Base-by-base conservation (phyloP, 2,888 invertebrate genomes). In the Epinotia ramella region DNA sequence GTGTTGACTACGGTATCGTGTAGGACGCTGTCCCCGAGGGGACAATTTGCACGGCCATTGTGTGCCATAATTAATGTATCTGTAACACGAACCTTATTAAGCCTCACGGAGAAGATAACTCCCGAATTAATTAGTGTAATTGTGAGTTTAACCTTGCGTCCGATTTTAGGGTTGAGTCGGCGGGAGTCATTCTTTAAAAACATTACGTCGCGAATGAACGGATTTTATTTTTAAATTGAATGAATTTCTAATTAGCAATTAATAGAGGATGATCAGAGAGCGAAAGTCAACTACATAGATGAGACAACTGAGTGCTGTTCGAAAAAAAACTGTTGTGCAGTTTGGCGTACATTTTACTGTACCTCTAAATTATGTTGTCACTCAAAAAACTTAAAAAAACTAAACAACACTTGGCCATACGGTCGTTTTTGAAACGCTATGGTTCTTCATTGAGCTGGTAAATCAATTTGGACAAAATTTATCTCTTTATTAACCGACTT, bases 1-100 rank as follows among this genome's bases (percentile, higher is more conserved):
- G 46, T 76, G 57, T 71, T 62, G 72, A 63, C 56, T 66, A 60
- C 44, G 24, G 71, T 74, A 77, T 76, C 67, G 53, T 65, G 68
- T 64, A 73, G 71, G 57, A 67, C 77, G 59, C 74, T 40, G 78
- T 77, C 71, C 83, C 79, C 83, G 33, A 44, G 82, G 81, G 85
- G 80, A 82, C 84, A 88, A 88, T 88, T 88, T 88, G 83, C 84
- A 83, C 82, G 85, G 84, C 86, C 87, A 88, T 87, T 86, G 84
- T 80, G 82, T 46, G 78, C 77, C 75, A 84, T 88, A 87, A 89
- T 88, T 87, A 88, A 89, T 89, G 88, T 87, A 86, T 85, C 80
- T 85, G 86, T 84, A 85, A 88, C 87, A 85, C 81, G 86, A 88
- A 82, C 83, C 85, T 87, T 84, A 87, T 87, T 86, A 87, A 62